A percentile compares a stretch with the other conserved stretches of the same genome.
Conservation (phyloP, 2,797 vertebrate genomes). For the Eremophila alpestris region DNA sequence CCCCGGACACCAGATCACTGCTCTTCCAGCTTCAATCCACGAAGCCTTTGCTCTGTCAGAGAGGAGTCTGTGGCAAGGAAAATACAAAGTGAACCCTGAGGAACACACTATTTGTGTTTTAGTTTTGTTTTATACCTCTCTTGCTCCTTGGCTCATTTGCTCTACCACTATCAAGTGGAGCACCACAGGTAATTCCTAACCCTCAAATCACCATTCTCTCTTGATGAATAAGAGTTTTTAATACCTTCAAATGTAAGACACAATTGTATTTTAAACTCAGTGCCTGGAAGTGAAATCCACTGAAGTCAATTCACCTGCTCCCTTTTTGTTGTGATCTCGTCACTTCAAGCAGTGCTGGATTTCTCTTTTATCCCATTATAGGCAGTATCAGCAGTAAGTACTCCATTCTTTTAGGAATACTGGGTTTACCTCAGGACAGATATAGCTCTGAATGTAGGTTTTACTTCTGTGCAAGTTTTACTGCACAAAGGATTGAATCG, state of each 20-base stretch:
- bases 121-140: not conserved
- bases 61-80: not conserved
- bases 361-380: constrained; percentile 24
- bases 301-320: not conserved
- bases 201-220: not conserved
- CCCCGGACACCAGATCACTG: not conserved
- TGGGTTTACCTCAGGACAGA: not conserved
- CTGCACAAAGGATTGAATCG: not conserved
- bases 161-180: not conserved
- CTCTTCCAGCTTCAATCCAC: not conserved
- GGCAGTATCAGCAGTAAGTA: not conserved
- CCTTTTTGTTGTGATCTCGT: not conserved
- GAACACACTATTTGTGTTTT: not conserved
- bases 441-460: not conserved
- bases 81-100: not conserved
- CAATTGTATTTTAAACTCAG: not conserved
- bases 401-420: not conserved
- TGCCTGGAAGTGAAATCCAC: not conserved
- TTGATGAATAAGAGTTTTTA: not conserved
- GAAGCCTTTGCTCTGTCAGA: not conserved
- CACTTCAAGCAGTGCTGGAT: not conserved
- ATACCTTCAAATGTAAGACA: not conserved
- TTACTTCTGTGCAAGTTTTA: constrained; percentile 19
- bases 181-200: not conserved
- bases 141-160: not conserved